Base-by-base conservation (phyloP, 1,140 invertebrate species). In the Lasioglossum baleicum region DNA sequence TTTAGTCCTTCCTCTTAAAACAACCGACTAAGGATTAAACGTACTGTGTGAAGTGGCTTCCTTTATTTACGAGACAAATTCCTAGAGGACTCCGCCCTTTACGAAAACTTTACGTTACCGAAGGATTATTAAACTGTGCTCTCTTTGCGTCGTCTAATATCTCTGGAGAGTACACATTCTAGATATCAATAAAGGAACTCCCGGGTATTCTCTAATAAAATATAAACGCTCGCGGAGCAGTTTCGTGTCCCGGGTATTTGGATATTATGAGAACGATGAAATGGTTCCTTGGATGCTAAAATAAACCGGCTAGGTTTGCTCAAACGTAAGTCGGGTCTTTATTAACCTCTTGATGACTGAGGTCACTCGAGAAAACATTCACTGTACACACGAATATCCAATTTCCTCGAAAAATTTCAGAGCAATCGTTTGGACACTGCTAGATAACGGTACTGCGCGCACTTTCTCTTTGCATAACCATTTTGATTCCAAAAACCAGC, bases 131-230 rank as follows among this genome's bases (percentile, higher is more conserved):
- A 71, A 77, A 77, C 26, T 53, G 6, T 20, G 44, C 2, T 15
- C 26, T 20, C 61, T 20, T 40, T 2, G 44, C 7, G n/a, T 17
- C 15, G 6, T 73, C 61, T 64, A 72, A 78, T 64, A 73, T 65
- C 35, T 11, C 44, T 8, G 10, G 17, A 56, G 48, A 42, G 48
- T 73, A 65, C 48, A 56, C 60, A 53, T 15, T 11, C 15, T 15
- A 22, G 48, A 78, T 78, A n/a, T 61, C 76, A 65, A 73, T 73
- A 73, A 72, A 31, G 15, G 22, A 72, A 7, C 26, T 0, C 10
- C 11, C 1, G 11, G 48, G n/a, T 6, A 64, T 65, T 65, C 60
- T 65, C 40, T 79, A 73, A 79, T 79, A 79, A 73, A 79, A 26
- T 44, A 65, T 40, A 35, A 73, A 72, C 69, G 76, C 65, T 65